Percentiles rank a stretch among this genome's conserved stretches.
phyloP scores from a whole-genome alignment of 2,888 invertebrate genomes.

The Lagria hirta region DNA sequence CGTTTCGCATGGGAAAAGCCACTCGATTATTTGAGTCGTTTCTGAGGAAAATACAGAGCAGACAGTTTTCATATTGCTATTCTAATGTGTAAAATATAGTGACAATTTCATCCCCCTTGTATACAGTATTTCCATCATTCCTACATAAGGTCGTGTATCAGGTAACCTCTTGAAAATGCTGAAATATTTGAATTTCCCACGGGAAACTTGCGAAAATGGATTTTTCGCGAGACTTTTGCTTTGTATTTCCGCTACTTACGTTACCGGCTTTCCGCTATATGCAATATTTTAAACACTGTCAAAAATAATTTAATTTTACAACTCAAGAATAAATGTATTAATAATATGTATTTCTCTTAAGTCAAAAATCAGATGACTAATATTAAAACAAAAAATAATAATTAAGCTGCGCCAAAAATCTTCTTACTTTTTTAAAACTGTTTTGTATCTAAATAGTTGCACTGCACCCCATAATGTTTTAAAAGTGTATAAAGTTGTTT shows the following conservation, averaged over 20 bases:
- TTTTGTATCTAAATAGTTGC: too few relatives aligned
- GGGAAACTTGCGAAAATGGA: conserved; percentile 47
- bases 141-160: conserved; percentile 43
- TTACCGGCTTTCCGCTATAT: conserved; percentile 20
- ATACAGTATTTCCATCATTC: conserved; percentile 48
- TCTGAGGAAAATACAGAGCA: conserved; percentile 40
- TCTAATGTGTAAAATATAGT: conserved; percentile 50
- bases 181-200: conserved; percentile 52
- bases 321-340: too few relatives aligned
- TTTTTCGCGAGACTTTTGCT: conserved; percentile 43
- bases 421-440: too few relatives aligned
- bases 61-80: conserved; percentile 48
- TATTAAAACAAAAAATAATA: too few relatives aligned
- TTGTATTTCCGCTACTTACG: conserved; percentile 34
- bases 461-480: too few relatives aligned
- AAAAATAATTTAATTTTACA: too few relatives aligned
- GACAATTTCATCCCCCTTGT: conserved; percentile 48
- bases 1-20: conserved; percentile 36
- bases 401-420: too few relatives aligned
- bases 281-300: conserved; percentile 20
- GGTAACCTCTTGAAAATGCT: conserved; percentile 47
- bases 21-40: conserved; percentile 44
- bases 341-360: too few relatives aligned
- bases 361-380: too few relatives aligned
- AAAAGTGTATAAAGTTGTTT: too few relatives aligned